phyloP scores from a whole-genome alignment of 2,888 invertebrate species.

The Bruchidius siliquastri region DNA sequence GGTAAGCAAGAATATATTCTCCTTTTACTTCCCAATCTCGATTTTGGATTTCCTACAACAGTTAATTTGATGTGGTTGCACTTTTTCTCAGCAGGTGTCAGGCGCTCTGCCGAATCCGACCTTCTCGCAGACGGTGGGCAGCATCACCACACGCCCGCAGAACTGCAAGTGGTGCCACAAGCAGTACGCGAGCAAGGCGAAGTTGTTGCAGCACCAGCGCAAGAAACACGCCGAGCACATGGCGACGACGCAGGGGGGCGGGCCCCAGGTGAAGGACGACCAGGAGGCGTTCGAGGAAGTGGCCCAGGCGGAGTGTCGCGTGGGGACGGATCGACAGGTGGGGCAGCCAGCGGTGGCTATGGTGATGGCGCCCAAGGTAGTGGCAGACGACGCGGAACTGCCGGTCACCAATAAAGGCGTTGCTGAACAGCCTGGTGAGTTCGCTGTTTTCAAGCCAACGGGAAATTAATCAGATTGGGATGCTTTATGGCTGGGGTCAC shows the following conservation, averaged over 20 bases:
- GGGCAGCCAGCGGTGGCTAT: neutral
- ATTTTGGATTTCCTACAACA: no score
- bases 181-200: constrained; percentile 79
- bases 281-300: neutral
- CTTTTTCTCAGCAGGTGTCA: neutral
- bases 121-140: constrained; percentile 67
- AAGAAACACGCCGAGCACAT: constrained; percentile 56
- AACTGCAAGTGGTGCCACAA: constrained; percentile 78
- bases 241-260: constrained; percentile 16
- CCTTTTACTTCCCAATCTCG: no score
- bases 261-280: neutral
- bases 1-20: constrained; percentile 13
- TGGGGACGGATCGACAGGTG: neutral
- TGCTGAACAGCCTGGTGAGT: neutral
- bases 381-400: neutral
- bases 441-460: no score
- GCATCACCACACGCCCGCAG: constrained; percentile 65
- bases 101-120: constrained; percentile 53
- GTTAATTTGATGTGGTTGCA: no score
- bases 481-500: no score
- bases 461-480: no score
- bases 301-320: neutral
- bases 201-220: constrained; percentile 65
- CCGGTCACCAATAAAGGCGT: neutral
- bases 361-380: neutral